Base-by-base conservation (phyloP, 2,797 vertebrate species). In the Loriculus beryllinus region DNA sequence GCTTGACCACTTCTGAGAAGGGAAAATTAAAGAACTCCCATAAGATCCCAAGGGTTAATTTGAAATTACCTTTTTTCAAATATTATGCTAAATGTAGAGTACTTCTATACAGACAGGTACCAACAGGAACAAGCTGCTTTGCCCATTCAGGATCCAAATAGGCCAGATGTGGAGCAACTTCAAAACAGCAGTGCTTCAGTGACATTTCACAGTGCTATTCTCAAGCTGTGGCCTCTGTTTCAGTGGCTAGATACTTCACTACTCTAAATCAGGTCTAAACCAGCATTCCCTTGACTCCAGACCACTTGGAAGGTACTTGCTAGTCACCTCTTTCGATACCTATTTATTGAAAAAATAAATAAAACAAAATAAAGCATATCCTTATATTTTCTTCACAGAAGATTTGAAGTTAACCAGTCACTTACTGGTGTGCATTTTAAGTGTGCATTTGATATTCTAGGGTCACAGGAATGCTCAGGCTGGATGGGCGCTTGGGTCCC, bases 401-500 rank as follows among this genome's bases (percentile, higher is more conserved):
- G 19, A 40, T 37, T 63, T 52, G 19, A n/a, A 4, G 31, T 43
- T 51, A 75, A 60, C 37, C 20, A 6, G 6, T 26, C 45, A 64
- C 11, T 8, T 48, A 43, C 10, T 33, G 51, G 4, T 5, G 5
- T 26, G 9, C 37, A 39, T 39, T 39, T 12, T 39, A 39, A 54
- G 4, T 5, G 5, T 26, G 9, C 21, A 19, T 76, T 56, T 69
- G 26, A 26, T 29, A 54, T n/a, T 28, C 35, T 35, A 37, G 29
- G 23, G 28, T 33, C 0, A 0, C 10, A n/a, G 48, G 12, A 65
- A 21, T 62, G 19, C 39, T 49, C 15, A 14, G n/a, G 2, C 13
- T 28, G 35, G 52, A 25, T 2, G 1, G 20, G 15, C 47, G 25
- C 21, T 70, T 0, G 0, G 13, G 25, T 33, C 28, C 9, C 8